phyloP scores from a whole-genome alignment of 2,888 invertebrate species.

The Eristalis pertinax region DNA sequence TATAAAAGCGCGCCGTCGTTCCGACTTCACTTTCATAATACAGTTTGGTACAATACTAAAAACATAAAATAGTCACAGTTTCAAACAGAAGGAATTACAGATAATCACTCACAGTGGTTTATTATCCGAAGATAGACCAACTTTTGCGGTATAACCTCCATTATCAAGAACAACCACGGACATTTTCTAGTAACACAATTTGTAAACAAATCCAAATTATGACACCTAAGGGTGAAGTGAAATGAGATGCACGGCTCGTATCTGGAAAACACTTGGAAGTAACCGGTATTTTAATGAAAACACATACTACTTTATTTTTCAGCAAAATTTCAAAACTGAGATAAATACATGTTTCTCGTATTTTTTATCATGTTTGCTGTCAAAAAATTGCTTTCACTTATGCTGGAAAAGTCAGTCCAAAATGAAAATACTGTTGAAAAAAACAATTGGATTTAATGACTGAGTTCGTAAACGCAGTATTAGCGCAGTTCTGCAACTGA shows the following conservation, averaged over 20 bases:
- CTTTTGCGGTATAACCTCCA: slow-evolving; percentile 93
- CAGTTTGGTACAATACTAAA: slow-evolving; percentile 93
- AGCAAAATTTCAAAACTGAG: too few species aligned
- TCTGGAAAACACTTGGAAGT: background rate
- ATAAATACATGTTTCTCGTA: too few species aligned
- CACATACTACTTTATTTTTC: too few species aligned
- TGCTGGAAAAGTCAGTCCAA: too few species aligned
- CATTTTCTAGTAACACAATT: slow-evolving; percentile 12
- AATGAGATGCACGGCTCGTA: background rate
- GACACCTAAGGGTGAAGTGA: background rate
- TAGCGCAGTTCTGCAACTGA: too few species aligned
- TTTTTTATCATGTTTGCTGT: too few species aligned
- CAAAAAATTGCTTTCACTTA: too few species aligned
- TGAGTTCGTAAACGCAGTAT: too few species aligned
- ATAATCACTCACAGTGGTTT: slow-evolving; percentile 84
- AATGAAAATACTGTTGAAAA: too few species aligned
- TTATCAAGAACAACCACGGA: slow-evolving; percentile 87
- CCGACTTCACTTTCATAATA: slow-evolving; percentile 98
- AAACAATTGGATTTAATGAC: too few species aligned
- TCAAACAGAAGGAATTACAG: background rate
- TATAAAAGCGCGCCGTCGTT: slow-evolving; percentile 95
- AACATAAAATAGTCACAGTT: slow-evolving; percentile 11
- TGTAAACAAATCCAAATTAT: background rate
- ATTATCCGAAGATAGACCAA: slow-evolving; percentile 87
- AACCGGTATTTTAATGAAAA: too few species aligned